Base-by-base conservation (phyloP, 2,113 vertebrate genomes). In the Phodopus roborovskii region DNA sequence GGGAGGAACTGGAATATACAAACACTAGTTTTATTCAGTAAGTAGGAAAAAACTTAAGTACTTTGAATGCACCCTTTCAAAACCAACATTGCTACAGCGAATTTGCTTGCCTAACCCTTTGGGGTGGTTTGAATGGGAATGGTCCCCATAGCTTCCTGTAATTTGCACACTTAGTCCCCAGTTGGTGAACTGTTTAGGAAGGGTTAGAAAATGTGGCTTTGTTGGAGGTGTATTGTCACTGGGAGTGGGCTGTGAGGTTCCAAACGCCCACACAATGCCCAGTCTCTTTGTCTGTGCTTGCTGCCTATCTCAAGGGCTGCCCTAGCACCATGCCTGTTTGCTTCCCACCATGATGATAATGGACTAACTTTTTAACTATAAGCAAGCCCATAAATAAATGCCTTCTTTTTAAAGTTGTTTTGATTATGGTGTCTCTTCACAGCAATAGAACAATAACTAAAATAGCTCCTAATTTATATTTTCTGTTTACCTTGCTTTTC, bases 11-110 rank as follows among this genome's bases (percentile, higher is more conserved):
- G 39, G 70, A 77, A 94, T 95, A 64, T 88, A 95, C 30, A 94
- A 93, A 85, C 84, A 39, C 68, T 45, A 3, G 36, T 93, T 87
- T 96, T 88, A 71, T 93, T 71, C 16, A 64, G 58, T 88, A 45
- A 64, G 58, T 84, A 85, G 70, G 50, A 79, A 93, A 93, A 94
- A 87, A 39, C 68, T n/a, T 93, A 84, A 82, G 45, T 81, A 50
- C 53, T 86, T 91, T 88, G 68, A 95, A 83, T 71, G 48, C 5
- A 86, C 16, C 36, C 45, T 73, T 95, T 70, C 62, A 73, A 85
- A 95, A 94, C 75, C 88, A n/a, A 5, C 48, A 78, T 12, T 66
- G 53, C n/a, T 9, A 22, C 73, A 91, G 15, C 45, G 45, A 88
- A 92, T 88, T 88, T 64, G 90, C 66, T 85, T 94, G 30, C 50